Base-by-base conservation (phyloP, 2,888 invertebrate genomes). In the Diarsia mendica region DNA sequence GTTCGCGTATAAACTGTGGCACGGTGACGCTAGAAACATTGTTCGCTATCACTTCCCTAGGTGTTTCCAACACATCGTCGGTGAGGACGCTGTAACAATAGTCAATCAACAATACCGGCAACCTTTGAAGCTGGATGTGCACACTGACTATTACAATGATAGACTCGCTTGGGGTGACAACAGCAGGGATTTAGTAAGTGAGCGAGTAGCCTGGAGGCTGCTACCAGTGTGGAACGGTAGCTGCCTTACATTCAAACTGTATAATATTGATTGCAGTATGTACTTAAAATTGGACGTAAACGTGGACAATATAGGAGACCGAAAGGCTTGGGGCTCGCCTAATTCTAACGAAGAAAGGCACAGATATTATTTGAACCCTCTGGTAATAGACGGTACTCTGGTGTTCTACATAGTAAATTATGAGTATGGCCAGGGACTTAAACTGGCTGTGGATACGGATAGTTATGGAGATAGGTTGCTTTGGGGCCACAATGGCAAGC, bases 1-100 rank as follows among this genome's bases (percentile, higher is more conserved):
- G 0, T 91, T 80, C 49, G 89, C 87, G 15, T 89, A 89, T 58
- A 87, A 89, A 67, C 82, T 92, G 6, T 92, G 90, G 89, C 74
- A 80, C 1, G 76, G 80, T 15, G 74, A 11, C 3, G 78, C 72
- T 18, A 71, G 81, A 63, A 77, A 85, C 20, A 70, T 91, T 9
- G 82, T 90, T 10, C 75, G 63, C 0, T 84, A 83, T n/a, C 53
- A 84, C 67, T 91, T 92, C 63, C 91, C 90, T 3, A 39, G 39
- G 39, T 39, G 77, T 9, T 87, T 91, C 61, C 82, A 83, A 63
- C 51, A 74, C 4, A 88, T 92, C 2, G 80, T 89, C 1, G 83
- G 85, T 46, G 72, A 74, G n/a, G 77, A 84, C 6, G 8, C 63
- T 44, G 85, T 91, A n/a, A 87, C 80, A 64, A 87, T 91, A 64